Base-by-base conservation (phyloP, 2,113 vertebrate genomes). In the Phyllopteryx taeniolatus region DNA sequence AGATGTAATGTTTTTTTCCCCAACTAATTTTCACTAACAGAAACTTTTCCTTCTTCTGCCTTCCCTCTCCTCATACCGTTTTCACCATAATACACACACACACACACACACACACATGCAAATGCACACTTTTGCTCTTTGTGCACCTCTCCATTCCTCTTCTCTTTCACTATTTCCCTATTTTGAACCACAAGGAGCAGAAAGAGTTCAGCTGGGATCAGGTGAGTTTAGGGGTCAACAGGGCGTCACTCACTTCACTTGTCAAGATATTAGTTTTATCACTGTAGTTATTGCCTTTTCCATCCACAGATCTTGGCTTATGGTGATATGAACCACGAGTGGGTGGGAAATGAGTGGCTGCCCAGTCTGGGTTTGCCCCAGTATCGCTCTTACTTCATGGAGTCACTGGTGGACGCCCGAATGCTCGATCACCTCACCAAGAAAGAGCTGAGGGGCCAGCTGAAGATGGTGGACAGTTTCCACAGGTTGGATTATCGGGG, bases 391-490 rank as follows among this genome's bases (percentile, higher is more conserved):
- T 97, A 97, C 88, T 97, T 98, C 90, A 98, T 98, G 96, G 96
- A 98, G 86, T 98, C 95, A 0, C 87, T 98, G 86, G 96, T 98
- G 71, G 96, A 98, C 31, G 96, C 96, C 10, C 94, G 96, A 46
- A 98, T 98, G 95, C 88, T 98, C 3, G 96, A 98, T 72, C 96
- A 98, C 71, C 92, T 98, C 35, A 98, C 95, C 91, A 98, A 98
- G 90, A 98, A 98, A 85, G 96, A 98, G 81, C 92, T 98, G 71
- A 93, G 96, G 53, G 95, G 95, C 20, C 96, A 98, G 75, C 93
- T 97, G 67, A 97, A 98, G 89, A 98, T 98, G 96, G 95, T 97
- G 85, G 95, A 98, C 91, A 97, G 95, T 85, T 98, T 98, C 86
- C 96, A 98, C 91, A 94, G 96, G 96, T 97, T 39, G 2, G 15